Percentiles rank a stretch among this genome's conserved stretches.
Evolutionary conservation across 1,140 invertebrate genomes (phyloP).

Genomic region (Hermetia illucens): DNA sequence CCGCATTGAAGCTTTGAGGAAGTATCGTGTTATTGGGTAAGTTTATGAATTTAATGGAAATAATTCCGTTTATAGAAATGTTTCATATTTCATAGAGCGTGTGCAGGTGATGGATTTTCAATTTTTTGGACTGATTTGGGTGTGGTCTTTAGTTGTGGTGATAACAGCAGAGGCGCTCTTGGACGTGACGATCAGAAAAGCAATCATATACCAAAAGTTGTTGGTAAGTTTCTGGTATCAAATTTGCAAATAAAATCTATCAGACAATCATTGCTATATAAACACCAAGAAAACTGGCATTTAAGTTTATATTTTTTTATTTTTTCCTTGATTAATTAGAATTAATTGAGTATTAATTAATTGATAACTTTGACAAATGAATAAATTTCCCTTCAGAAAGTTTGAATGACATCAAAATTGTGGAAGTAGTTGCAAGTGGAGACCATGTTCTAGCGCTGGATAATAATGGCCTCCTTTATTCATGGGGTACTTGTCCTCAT

Average conservation of each 20-base stretch:
- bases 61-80: not conserved
- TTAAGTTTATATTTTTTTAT: no score
- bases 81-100: constrained; percentile 24
- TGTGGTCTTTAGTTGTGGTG: constrained; percentile 55
- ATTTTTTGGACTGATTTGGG: constrained; percentile 56
- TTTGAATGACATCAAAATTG: constrained; percentile 44
- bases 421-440: constrained; percentile 44
- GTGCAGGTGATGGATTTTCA: constrained; percentile 42
- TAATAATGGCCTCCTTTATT: constrained; percentile 44
- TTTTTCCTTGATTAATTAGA: no score
- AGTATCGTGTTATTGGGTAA: constrained; percentile 45
- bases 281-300: no score
- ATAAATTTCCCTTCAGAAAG: constrained; percentile 21
- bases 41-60: constrained; percentile 2
- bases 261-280: no score
- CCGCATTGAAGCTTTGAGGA: constrained; percentile 41
- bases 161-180: constrained; percentile 45
- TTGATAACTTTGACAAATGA: no score
- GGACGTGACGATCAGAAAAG: constrained; percentile 51
- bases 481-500: constrained; percentile 50
- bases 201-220: constrained; percentile 43
- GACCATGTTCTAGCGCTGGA: constrained; percentile 51
- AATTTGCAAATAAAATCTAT: no score
- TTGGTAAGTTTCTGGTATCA: constrained; percentile 38
- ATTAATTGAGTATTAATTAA: no score